These are phyloP conservation scores for Pitta sordida DNA, from an alignment of 2,113 vertebrate species.

Conservation along the genomic window DNA sequence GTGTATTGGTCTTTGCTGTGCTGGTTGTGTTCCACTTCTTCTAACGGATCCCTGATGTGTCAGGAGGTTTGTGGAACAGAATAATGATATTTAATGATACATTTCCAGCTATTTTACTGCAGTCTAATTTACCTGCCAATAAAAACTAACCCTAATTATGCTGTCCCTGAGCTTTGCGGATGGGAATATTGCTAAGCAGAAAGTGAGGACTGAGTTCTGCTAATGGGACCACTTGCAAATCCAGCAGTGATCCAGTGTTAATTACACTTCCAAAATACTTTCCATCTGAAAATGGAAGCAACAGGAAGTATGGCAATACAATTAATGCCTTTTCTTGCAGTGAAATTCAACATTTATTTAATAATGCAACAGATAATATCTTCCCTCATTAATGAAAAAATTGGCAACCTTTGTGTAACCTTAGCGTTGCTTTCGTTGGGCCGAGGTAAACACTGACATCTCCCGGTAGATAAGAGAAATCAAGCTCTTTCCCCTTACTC, in stretches of 20 bases:
- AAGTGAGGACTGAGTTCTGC: background rate
- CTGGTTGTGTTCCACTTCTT: background rate
- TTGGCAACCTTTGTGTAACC: conserved; percentile 32
- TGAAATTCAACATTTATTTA: background rate
- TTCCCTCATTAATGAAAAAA: background rate
- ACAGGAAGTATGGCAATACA: background rate
- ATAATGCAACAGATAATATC: background rate
- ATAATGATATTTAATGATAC: background rate
- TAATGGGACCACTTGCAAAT: background rate
- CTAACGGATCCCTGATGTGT: background rate
- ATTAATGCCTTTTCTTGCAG: conserved; percentile 50
- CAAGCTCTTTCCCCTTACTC: background rate
- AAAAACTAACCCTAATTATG: background rate
- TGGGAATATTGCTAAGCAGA: conserved; percentile 2
- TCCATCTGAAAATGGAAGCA: conserved; percentile 39
- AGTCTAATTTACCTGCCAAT: background rate
- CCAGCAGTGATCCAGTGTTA: background rate
- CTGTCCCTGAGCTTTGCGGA: background rate
- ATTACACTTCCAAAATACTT: conserved; percentile 48
- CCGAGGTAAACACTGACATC: conserved; percentile 63
- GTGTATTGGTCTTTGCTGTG: background rate
- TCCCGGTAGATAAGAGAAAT: conserved; percentile 47
- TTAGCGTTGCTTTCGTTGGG: conserved; percentile 3
- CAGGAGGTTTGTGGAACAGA: background rate
- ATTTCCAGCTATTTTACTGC: background rate